A percentile compares a stretch with the other conserved stretches of the same genome.
Evolutionary conservation across 2,113 vertebrate genomes (phyloP).

Genomic region (Dermatemys mawii): DNA sequence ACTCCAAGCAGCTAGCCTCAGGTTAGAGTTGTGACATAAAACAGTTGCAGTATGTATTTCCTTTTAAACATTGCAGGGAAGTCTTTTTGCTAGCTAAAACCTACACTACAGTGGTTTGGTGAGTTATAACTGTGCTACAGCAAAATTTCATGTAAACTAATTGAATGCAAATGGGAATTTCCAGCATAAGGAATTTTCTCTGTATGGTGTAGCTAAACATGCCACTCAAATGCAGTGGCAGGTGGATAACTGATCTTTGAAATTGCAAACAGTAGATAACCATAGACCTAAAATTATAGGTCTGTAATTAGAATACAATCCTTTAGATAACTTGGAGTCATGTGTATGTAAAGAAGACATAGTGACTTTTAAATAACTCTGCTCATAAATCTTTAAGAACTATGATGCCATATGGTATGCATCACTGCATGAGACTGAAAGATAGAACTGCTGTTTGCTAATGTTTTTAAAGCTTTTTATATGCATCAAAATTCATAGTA

Average conservation of each 20-base stretch:
- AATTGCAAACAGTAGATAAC: neutral
- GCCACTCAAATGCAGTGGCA: neutral
- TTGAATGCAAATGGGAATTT: neutral
- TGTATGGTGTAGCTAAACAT: neutral
- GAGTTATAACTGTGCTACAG: neutral
- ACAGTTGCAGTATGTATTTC: neutral
- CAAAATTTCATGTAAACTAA: neutral
- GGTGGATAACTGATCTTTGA: neutral
- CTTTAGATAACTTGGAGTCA: neutral
- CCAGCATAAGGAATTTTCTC: neutral
- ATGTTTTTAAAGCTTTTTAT: neutral
- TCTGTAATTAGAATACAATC: neutral
- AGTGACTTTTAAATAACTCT: neutral
- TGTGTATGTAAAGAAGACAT: rapidly evolving
- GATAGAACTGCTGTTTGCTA: neutral
- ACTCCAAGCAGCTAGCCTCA: neutral
- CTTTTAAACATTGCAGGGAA: neutral
- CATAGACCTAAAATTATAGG: neutral
- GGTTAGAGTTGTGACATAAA: neutral
- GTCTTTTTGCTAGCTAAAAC: neutral
- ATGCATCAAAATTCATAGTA: neutral
- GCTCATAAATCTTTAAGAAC: neutral
- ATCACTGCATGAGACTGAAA: neutral
- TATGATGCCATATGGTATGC: neutral
- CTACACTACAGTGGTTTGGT: neutral